Percentiles rank a stretch among this genome's conserved stretches.
Evolutionary conservation across 2,113 vertebrate species (phyloP).

Genomic region (Urocolius indicus): DNA sequence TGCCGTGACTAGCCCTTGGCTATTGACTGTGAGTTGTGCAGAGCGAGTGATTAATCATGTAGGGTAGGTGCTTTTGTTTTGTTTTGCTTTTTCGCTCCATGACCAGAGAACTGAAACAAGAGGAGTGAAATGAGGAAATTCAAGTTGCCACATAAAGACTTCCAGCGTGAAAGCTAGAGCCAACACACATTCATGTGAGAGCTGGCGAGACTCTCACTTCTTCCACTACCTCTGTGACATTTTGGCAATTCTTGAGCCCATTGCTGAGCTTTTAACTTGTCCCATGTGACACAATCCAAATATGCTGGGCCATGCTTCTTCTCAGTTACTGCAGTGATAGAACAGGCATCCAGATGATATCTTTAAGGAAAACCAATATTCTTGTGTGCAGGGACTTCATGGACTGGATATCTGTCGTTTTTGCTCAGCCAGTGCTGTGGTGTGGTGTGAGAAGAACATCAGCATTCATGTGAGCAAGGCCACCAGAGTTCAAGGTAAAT

Average conservation of each 20-base stretch:
- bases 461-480: not conserved
- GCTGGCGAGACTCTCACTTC: constrained; percentile 2
- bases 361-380: not conserved
- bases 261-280: constrained; percentile 11
- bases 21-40: not conserved
- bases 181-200: constrained; percentile 29
- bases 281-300: constrained; percentile 8
- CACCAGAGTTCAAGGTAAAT: not conserved
- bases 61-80: not conserved
- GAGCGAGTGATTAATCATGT: not conserved
- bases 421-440: not conserved
- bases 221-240: not conserved
- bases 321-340: not conserved
- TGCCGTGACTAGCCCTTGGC: constrained; percentile 4
- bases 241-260: constrained; percentile 17
- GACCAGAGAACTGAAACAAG: constrained; percentile 28
- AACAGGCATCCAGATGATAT: not conserved
- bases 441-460: not conserved
- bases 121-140: constrained; percentile 43
- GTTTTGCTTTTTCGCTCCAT: constrained; percentile 26
- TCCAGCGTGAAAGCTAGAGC: constrained; percentile 1
- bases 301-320: not conserved
- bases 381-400: not conserved
- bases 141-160: constrained; percentile 38
- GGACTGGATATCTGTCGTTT: not conserved